A percentile compares a stretch with the other conserved stretches of the same genome.
These are phyloP conservation scores for Brachymystax lenok DNA, from an alignment of 2,797 vertebrate species.

Conservation along the genomic window DNA sequence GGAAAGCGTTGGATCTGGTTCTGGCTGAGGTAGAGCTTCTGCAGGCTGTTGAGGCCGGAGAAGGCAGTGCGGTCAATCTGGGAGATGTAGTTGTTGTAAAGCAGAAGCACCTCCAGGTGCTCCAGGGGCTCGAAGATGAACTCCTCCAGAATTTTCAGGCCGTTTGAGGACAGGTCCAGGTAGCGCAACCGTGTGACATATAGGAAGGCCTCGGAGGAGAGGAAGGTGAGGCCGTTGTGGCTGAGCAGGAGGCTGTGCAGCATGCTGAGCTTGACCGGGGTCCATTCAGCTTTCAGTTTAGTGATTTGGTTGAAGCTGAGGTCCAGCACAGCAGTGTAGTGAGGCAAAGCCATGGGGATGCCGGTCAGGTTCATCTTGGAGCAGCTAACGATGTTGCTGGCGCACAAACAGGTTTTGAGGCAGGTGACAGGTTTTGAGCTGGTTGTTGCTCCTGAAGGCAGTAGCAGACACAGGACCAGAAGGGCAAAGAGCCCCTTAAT, in stretches of 20 bases:
- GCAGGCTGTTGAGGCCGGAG: constrained; percentile 77
- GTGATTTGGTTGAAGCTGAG: constrained; percentile 89
- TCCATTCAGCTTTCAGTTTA: constrained; percentile 87
- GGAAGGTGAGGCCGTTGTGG: constrained; percentile 88
- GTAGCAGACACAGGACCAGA: constrained; percentile 47
- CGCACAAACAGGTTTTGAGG: constrained; percentile 84
- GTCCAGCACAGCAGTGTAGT: constrained; percentile 85
- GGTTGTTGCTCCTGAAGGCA: constrained; percentile 6
- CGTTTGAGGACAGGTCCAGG: constrained; percentile 92
- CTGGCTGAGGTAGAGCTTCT: constrained; percentile 92
- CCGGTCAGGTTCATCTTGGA: constrained; percentile 79
- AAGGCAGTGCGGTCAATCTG: constrained; percentile 90
- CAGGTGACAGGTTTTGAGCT: constrained; percentile 68
- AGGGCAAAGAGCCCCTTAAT: constrained; percentile 30
- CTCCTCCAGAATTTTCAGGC: constrained; percentile 83
- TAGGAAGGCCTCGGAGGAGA: constrained; percentile 90
- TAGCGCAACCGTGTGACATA: constrained; percentile 81
- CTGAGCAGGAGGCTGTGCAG: constrained; percentile 86
- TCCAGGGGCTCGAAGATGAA: constrained; percentile 86
- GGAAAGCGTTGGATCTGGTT: constrained; percentile 91
- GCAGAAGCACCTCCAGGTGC: constrained; percentile 87
- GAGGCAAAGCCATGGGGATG: constrained; percentile 78
- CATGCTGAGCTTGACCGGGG: constrained; percentile 66
- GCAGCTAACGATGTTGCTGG: constrained; percentile 95
- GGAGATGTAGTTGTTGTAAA: constrained; percentile 89